Percentiles rank a stretch among this genome's conserved stretches.
phyloP scores from a whole-genome alignment of 2,113 vertebrate genomes.

The Enhydra lutris region DNA sequence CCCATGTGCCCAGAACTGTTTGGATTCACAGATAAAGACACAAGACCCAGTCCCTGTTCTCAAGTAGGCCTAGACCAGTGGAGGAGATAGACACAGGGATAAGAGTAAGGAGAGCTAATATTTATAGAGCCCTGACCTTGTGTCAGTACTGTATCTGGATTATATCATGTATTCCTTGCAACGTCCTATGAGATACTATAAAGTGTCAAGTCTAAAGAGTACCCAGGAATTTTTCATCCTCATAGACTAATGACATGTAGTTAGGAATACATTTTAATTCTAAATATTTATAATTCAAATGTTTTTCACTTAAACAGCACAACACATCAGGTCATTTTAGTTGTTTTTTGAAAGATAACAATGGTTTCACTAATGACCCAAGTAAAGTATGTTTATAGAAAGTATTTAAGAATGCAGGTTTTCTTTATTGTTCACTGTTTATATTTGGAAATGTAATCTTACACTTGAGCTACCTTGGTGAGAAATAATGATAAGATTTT shows the following conservation, averaged over 20 bases:
- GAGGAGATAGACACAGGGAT: not conserved
- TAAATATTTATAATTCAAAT: not conserved
- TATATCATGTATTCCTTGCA: not conserved
- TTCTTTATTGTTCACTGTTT: not conserved
- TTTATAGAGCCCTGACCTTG: not conserved
- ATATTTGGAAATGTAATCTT: not conserved
- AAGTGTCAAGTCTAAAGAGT: not conserved
- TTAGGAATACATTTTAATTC: not conserved
- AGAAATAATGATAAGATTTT: slow-evolving; percentile 19
- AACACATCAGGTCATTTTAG: not conserved
- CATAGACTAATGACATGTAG: not conserved
- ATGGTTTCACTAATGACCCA: not conserved
- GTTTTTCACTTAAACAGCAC: not conserved
- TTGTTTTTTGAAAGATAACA: not conserved
- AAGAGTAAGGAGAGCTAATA: not conserved
- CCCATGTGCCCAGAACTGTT: not conserved
- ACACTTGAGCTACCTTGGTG: not conserved
- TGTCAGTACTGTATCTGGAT: not conserved
- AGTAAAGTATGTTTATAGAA: not conserved
- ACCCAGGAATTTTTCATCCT: not conserved
- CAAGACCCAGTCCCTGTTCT: not conserved
- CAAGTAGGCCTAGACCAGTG: not conserved
- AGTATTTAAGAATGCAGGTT: not conserved
- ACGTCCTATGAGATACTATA: not conserved
- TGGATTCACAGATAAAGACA: not conserved